Conservation (phyloP, 92 coral and sea anemone species). For the Zoanthus gigantus region DNA sequence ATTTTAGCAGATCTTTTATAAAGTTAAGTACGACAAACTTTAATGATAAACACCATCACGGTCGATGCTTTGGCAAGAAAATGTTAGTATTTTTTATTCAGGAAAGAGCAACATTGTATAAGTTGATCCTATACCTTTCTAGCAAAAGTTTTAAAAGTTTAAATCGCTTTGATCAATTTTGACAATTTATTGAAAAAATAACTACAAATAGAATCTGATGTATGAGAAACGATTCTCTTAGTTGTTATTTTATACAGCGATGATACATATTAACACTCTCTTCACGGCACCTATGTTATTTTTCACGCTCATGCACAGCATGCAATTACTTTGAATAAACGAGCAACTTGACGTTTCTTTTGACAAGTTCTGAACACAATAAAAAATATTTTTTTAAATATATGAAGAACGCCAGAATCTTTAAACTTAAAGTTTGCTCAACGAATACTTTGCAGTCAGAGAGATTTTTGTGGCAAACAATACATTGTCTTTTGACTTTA, state of each 20-base stretch:
- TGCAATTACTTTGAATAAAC: not conserved
- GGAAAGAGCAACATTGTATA: too few relatives aligned
- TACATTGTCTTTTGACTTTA: not conserved
- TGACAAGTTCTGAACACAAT: not conserved
- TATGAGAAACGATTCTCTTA: not conserved
- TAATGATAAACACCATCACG: too few relatives aligned
- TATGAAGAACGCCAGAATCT: not conserved
- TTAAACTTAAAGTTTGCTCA: not conserved
- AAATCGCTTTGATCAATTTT: not conserved
- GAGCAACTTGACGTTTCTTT: not conserved
- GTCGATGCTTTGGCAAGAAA: too few relatives aligned
- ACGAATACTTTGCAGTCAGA: not conserved
- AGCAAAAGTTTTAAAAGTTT: not conserved
- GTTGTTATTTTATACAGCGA: slow-evolving; percentile 1
- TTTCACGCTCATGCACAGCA: not conserved
- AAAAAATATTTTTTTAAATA: too few relatives aligned
- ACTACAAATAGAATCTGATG: not conserved
- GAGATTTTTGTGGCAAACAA: not conserved
- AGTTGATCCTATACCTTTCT: not conserved
- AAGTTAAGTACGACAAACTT: too few relatives aligned
- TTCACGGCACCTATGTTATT: slow-evolving; percentile 11
- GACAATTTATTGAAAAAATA: not conserved
- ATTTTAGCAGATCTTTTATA: not conserved
- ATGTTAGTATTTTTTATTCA: too few relatives aligned
- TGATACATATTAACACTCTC: slow-evolving; percentile 5